Base-by-base conservation (phyloP, 2,113 vertebrate genomes). In the Ifrita kowaldi region DNA sequence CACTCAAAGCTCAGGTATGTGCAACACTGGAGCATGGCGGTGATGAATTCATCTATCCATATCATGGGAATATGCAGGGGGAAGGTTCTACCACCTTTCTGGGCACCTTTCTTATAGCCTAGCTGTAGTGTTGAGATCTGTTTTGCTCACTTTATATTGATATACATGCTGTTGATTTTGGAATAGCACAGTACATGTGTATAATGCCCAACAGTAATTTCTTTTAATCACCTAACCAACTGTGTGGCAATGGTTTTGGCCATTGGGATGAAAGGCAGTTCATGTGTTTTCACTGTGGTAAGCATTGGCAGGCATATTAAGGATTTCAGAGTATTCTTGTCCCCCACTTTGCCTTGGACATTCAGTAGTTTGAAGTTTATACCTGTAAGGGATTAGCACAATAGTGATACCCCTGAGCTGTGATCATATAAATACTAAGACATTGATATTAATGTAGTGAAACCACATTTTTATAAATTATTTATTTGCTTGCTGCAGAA, bases 1-100 rank as follows among this genome's bases (percentile, higher is more conserved):
- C 39, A 33, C 47, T 76, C 62, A 85, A 56, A 68, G 41, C 37
- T 53, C 4, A n/a, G 41, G 8, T 50, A 32, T 67, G 21, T 16
- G 27, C 49, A 37, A 8, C 13, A 16, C 23, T 28, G 33, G 33
- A 47, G 3, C 18, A 52, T 47, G 19, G 26, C 23, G 71, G 10
- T 0, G 1, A 39, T 78, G 3, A 69, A 63, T 70, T 93, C 0
- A 2, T 63, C n/a, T 50, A n/a, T n/a, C 4, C 30, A 52, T 16
- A 37, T 64, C 30, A 44, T 8, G 15, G 26, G 83, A 77, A 15
- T 87, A 55, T 26, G 15, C 9, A 21, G 7, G 13, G 18, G 1
- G 10, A 37, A 56, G 5, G 19, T 78, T 82, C 42, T 5, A 39
- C 13, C 4, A 62, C 17, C 4, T 56, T 64, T 53, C 24, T 57